A percentile compares a stretch with the other conserved stretches of the same genome.
These are phyloP conservation scores for Parauchenoglanis punctatus DNA, from an alignment of 2,797 vertebrate genomes.

Conservation along the genomic window DNA sequence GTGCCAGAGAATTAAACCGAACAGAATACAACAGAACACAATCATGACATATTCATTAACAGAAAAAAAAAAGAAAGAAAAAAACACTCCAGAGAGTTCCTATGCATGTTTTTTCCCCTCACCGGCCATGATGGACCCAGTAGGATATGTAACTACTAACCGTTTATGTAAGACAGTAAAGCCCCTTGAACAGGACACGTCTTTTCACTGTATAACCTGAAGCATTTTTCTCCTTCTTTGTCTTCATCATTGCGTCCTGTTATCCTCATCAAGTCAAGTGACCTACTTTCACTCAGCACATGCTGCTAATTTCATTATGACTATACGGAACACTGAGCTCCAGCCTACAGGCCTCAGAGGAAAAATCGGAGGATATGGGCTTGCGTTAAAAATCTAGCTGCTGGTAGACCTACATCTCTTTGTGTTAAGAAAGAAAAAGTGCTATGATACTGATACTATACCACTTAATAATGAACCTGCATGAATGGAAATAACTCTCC, in stretches of 20 bases:
- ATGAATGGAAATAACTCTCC: not conserved
- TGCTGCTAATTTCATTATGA: slow-evolving; percentile 38
- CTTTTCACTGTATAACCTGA: slow-evolving; percentile 3
- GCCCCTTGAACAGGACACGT: not conserved
- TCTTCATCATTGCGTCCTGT: slow-evolving; percentile 39
- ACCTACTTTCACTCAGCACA: slow-evolving; percentile 43
- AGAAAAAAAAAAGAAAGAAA: not conserved
- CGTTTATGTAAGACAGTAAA: not conserved
- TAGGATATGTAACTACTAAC: not conserved
- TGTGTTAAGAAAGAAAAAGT: not conserved
- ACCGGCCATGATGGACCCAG: not conserved
- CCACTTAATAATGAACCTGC: not conserved
- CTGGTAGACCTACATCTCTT: not conserved
- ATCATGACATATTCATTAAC: slow-evolving; percentile 7
- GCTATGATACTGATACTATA: not conserved
- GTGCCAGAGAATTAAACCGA: not conserved
- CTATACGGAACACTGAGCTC: slow-evolving; percentile 18
- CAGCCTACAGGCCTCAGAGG: slow-evolving; percentile 19
- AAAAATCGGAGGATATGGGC: not conserved
- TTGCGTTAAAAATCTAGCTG: not conserved
- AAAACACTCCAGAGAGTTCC: not conserved
- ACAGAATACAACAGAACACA: slow-evolving; percentile 4
- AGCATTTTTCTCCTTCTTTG: slow-evolving; percentile 30
- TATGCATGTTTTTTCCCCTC: not conserved
- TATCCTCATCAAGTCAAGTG: slow-evolving; percentile 44